Percentiles rank a stretch among this genome's conserved stretches.
Conservation (phyloP, 2,113 vertebrate species). For the Pachypanchax playfairii region DNA sequence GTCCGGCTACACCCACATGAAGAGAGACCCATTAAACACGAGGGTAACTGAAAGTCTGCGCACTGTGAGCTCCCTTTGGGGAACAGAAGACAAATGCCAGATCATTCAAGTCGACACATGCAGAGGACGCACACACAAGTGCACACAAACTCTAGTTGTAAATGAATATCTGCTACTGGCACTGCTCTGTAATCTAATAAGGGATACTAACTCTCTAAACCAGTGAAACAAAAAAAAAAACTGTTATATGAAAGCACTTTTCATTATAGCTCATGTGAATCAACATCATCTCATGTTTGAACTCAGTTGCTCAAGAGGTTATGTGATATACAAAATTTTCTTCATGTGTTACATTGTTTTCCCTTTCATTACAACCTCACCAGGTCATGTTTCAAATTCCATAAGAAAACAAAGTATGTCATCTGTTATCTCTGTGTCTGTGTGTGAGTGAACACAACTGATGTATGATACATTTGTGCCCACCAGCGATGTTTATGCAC, state of each 20-base stretch:
- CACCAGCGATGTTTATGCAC: conserved; percentile 38
- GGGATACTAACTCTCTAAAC: not conserved
- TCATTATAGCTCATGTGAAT: not conserved
- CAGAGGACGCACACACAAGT: conserved; percentile 9
- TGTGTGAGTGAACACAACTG: conserved; percentile 6
- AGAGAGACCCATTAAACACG: conserved; percentile 26
- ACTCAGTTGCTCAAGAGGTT: not conserved
- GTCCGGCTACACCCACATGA: conserved; percentile 2
- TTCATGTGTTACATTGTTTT: not conserved
- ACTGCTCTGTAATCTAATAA: conserved; percentile 7
- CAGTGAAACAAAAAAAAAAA: not conserved
- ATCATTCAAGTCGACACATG: conserved; percentile 40
- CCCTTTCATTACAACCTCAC: not conserved
- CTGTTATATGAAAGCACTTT: conserved; percentile 1
- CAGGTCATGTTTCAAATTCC: not conserved
- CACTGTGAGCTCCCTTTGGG: conserved; percentile 26
- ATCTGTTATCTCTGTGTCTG: not conserved
- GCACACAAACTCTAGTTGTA: conserved; percentile 4
- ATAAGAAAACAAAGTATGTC: not conserved
- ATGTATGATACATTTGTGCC: conserved; percentile 32
- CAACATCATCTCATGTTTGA: not conserved
- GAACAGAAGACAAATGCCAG: conserved; percentile 30
- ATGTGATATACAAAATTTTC: not conserved
- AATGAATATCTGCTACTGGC: conserved; percentile 13
- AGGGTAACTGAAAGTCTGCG: conserved; percentile 18